Percentiles rank a stretch among this genome's conserved stretches.
These are phyloP conservation scores for Pomacea maculata DNA, from an alignment of 1,140 invertebrate genomes.

Conservation along the genomic window DNA sequence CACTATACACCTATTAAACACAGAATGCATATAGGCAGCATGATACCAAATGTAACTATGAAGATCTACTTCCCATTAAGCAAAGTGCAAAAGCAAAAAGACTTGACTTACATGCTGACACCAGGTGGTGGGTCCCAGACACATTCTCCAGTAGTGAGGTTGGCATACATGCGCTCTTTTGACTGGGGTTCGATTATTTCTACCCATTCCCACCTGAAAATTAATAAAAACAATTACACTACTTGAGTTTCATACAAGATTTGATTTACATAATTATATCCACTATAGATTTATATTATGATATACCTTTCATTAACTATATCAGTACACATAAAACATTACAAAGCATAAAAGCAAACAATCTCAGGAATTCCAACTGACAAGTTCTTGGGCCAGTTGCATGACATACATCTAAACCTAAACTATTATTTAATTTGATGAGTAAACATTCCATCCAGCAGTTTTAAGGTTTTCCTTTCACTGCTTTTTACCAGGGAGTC, in stretches of 20 bases:
- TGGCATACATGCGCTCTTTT: constrained; percentile 98
- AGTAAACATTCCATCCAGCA: too few relatives aligned
- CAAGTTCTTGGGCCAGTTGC: too few relatives aligned
- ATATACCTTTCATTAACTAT: constrained; percentile 4
- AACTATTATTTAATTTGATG: too few relatives aligned
- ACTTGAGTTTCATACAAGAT: neutral
- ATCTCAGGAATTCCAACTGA: too few relatives aligned
- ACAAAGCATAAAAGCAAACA: neutral
- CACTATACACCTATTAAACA: too few relatives aligned
- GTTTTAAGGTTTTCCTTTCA: too few relatives aligned
- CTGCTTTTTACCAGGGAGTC: too few relatives aligned
- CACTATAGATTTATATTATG: neutral
- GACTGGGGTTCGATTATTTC: constrained; percentile 98
- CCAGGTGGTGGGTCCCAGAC: constrained; percentile 94
- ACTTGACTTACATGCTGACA: constrained; percentile 76
- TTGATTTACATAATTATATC: neutral
- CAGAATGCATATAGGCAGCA: too few relatives aligned
- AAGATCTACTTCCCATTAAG: too few relatives aligned
- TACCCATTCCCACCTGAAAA: constrained; percentile 93
- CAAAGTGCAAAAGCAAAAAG: neutral
- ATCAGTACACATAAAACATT: neutral
- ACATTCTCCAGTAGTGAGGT: constrained; percentile 96
- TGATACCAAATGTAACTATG: too few relatives aligned
- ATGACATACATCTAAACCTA: too few relatives aligned
- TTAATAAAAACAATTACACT: constrained; percentile 30